Evolutionary conservation across 2,113 vertebrate genomes (phyloP).

Genomic region (Oophaga pumilio): DNA sequence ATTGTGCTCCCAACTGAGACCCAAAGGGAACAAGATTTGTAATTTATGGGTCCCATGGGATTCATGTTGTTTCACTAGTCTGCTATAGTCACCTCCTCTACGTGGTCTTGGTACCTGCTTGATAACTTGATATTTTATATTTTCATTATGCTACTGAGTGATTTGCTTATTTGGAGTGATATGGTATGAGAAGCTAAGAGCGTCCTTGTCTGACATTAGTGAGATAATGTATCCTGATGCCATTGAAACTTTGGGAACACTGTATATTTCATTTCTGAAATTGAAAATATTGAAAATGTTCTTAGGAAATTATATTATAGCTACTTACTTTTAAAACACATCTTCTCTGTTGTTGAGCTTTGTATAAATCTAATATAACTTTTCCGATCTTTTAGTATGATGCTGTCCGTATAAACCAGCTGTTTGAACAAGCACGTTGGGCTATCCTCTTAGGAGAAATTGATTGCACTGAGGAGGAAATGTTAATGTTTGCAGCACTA

Average conservation of each 20-base stretch:
- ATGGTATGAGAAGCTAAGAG: no score
- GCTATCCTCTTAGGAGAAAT: slow-evolving; percentile 92
- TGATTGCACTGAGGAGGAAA: slow-evolving; percentile 97
- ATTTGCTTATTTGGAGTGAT: no score
- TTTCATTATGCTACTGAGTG: no score
- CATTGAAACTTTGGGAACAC: not conserved
- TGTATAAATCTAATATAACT: not conserved
- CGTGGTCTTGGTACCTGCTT: no score
- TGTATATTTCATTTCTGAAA: not conserved
- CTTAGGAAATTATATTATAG: not conserved
- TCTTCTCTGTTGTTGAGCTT: not conserved
- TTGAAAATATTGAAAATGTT: not conserved
- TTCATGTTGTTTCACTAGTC: no score
- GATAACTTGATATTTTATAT: no score
- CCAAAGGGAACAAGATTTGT: no score
- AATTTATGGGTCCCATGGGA: no score
- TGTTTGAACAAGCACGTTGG: slow-evolving; percentile 97
- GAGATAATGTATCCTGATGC: not conserved
- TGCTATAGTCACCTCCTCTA: no score
- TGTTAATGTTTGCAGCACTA: slow-evolving; percentile 95
- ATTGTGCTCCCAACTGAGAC: no score
- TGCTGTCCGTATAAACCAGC: slow-evolving; percentile 90
- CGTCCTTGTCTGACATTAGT: not conserved
- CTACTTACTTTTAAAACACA: not conserved
- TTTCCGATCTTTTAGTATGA: slow-evolving; percentile 79